A percentile compares a stretch with the other conserved stretches of the same genome.
phyloP scores from a whole-genome alignment of 1,140 invertebrate species.

The Habropoda laboriosa region DNA sequence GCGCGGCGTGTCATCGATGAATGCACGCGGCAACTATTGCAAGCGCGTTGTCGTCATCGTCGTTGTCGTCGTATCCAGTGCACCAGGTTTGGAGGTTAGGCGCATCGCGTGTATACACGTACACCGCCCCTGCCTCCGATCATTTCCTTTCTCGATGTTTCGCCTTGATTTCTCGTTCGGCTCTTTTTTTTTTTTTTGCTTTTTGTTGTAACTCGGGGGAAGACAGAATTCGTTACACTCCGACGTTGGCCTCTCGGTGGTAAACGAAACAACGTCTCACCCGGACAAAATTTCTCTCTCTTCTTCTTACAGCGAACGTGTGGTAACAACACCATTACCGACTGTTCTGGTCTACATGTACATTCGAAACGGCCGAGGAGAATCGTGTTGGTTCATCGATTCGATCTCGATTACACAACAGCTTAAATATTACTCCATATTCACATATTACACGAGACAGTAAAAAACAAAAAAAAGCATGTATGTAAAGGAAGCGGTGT shows the following conservation, averaged over 20 bases:
- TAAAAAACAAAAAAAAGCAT: slow-evolving; percentile 31
- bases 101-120: not conserved
- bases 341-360: too few relatives aligned
- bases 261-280: not conserved
- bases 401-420: slow-evolving; percentile 36
- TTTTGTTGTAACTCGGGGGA: too few relatives aligned
- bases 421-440: slow-evolving; percentile 29
- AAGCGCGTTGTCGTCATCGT: slow-evolving; percentile 58
- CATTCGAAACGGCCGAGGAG: too few relatives aligned
- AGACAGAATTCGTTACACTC: too few relatives aligned
- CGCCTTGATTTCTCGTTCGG: not conserved
- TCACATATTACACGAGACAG: slow-evolving; percentile 15
- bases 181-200: not conserved
- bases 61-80: slow-evolving; percentile 56
- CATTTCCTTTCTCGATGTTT: too few relatives aligned
- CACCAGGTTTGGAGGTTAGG: slow-evolving; percentile 50
- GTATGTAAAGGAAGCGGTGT: too few relatives aligned
- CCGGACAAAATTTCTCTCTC: too few relatives aligned
- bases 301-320: too few relatives aligned
- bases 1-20: slow-evolving; percentile 46
- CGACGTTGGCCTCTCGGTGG: not conserved
- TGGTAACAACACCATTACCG: too few relatives aligned
- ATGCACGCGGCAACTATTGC: slow-evolving; percentile 60
- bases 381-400: not conserved
- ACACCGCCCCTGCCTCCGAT: too few relatives aligned